Evolutionary conservation across 2,797 vertebrate genomes (phyloP), one percentile per base, ranked within the genome.

Genomic region (Notamacropus eugenii): DNA sequence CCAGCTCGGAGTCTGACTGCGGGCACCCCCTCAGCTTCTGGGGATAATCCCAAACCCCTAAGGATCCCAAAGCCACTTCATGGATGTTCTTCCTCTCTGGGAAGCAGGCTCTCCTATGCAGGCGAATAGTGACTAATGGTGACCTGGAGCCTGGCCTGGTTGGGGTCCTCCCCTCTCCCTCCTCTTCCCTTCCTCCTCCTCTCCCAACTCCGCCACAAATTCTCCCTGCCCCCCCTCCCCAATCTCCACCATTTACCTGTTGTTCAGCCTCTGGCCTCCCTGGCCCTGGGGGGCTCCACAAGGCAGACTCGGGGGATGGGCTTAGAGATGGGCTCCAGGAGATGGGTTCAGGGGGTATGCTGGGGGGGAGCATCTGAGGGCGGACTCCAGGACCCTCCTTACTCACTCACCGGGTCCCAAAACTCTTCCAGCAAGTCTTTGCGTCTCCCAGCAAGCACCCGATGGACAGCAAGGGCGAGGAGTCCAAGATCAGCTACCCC

Each of bases 391-490:
- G 67, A n/a, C 40, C 90, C 74, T 50, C 40, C 92, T 67, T 27
- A 2, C 19, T 13, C 90, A 34, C 27, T 40, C 1, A 34, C 1
- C 92, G 82, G 22, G 57, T 12, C 22, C 4, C 0, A 94, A 29
- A 95, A 94, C 91, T 95, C 97, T 96, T 97, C 93, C 98, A 99
- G 99, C 99, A 99, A 99, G 99, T 99, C 96, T 99, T 99, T 19
- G 99, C 99, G 0, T 99, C 99, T 50, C 99, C 99, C 6, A 99
- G 99, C 96, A 99, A 99, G 95, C 99, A 99, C 97, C 99, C 99
- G 0, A 99, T 99, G 99, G 99, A 99, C 98, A 99, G 99, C 98
- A 99, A 99, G 97, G 99, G 99, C 29, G 99, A 99, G 56, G 99
- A 99, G 97, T 99, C 99, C 24, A 99, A 99, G 98, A 99, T 99